Conservation (phyloP, 1,140 invertebrate genomes). For the Diachasma alloeum region DNA sequence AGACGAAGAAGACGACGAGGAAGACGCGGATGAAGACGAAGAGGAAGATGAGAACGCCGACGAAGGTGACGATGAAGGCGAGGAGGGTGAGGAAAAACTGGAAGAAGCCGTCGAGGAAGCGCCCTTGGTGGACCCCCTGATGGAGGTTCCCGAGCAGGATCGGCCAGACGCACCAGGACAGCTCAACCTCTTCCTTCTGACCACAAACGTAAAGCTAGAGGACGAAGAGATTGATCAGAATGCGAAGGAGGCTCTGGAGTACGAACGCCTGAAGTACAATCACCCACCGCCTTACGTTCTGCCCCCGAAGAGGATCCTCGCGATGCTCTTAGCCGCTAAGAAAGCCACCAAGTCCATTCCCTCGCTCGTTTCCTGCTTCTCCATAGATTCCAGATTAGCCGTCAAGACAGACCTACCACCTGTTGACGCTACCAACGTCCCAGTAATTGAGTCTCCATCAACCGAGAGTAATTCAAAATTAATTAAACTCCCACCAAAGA, state of each 20-base stretch:
- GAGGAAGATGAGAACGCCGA: slow-evolving; percentile 16
- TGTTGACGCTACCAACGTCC: background rate
- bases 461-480: slow-evolving; percentile 40
- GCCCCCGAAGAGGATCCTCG: slow-evolving; percentile 47
- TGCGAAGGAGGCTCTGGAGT: slow-evolving; percentile 37
- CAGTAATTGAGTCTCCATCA: background rate
- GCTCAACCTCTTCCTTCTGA: slow-evolving; percentile 54
- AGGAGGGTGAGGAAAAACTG: background rate
- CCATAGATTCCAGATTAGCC: slow-evolving; percentile 54
- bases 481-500: slow-evolving; percentile 48
- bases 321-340: slow-evolving; percentile 52
- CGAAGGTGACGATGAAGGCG: background rate
- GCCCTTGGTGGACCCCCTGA: slow-evolving; percentile 36
- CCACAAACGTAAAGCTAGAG: slow-evolving; percentile 43
- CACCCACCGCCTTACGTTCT: slow-evolving; percentile 52
- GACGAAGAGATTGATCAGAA: slow-evolving; percentile 28
- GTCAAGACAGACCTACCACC: slow-evolving; percentile 40
- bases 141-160: slow-evolving; percentile 36
- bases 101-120: slow-evolving; percentile 5
- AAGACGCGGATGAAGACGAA: slow-evolving; percentile 25
- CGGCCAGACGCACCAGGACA: slow-evolving; percentile 47
- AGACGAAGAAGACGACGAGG: slow-evolving; percentile 29
- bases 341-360: slow-evolving; percentile 52
- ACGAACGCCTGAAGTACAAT: slow-evolving; percentile 52
- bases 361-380: slow-evolving; percentile 59